Evolutionary conservation across 37 sponge, comb jelly and placozoan species (phyloP).

Genomic region (Diacarnus erythraeanus): DNA sequence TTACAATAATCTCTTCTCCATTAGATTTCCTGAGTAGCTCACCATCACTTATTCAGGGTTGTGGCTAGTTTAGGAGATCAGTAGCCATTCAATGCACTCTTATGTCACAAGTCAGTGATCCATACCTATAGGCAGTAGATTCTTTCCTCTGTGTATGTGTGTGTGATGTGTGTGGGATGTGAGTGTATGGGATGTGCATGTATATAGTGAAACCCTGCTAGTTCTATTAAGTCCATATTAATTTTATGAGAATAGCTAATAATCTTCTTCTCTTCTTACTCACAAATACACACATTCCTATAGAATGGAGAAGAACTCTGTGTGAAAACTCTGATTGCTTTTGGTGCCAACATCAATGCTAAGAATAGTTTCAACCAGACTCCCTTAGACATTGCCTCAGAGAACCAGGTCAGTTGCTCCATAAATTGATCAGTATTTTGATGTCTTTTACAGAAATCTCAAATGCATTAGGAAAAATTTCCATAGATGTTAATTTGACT

Average conservation of each 20-base stretch:
- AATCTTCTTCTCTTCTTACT: not conserved
- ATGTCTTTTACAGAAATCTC: not conserved
- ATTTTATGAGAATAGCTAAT: not conserved
- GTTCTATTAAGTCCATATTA: not conserved
- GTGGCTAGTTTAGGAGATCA: too few species aligned
- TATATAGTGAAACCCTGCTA: too few species aligned
- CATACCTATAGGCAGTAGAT: too few species aligned
- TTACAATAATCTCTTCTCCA: too few species aligned
- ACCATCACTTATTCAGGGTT: too few species aligned
- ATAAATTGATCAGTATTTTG: not conserved
- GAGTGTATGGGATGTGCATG: too few species aligned
- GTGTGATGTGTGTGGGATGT: too few species aligned
- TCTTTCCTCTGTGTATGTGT: not conserved
- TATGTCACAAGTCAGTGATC: too few species aligned
- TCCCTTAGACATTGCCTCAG: conserved; percentile 34
- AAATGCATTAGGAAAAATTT: not conserved
- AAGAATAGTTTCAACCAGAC: conserved; percentile 25
- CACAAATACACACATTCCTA: not conserved
- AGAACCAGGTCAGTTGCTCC: conserved; percentile 1
- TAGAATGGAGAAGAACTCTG: conserved; percentile 27
- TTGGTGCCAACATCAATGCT: conserved; percentile 50
- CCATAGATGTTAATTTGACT: not conserved
- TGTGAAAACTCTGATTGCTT: conserved; percentile 27
- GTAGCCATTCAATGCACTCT: too few species aligned
- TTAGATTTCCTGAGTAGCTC: too few species aligned